Evolutionary conservation across 2,797 vertebrate genomes (phyloP), one percentile per base, ranked within the genome.

Genomic region (Macrochelys suwanniensis): DNA sequence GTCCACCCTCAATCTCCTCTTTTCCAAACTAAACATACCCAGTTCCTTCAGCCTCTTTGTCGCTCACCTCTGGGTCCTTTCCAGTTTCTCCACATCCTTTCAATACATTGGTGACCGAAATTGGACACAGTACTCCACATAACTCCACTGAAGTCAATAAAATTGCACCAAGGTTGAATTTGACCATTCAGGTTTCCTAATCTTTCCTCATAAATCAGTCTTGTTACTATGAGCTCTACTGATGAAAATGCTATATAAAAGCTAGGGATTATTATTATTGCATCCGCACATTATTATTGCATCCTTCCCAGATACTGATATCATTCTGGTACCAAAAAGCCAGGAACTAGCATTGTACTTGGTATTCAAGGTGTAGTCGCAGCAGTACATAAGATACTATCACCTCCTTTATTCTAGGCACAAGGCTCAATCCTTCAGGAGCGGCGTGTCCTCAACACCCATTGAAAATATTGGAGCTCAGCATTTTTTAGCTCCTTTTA

Each of bases 131-230:
- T 71, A 19, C 9, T 68, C 68, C 65, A 56, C 87, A 81, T 89
- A 94, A 93, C 71, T 42, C 47, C 92, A 88, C 91, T 90, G 85
- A 57, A 91, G 23, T 76, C 25, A 51, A 65, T 81, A 92, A 96
- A 94, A 21, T 74, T 89, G 88, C 33, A 92, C 84, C 54, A 94
- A 93, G 92, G 90, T 50, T 91, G 84, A 76, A 87, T 95, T 93
- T 94, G 85, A 92, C 80, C 92, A 80, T 91, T 94, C 95, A 68
- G 10, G 23, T 88, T 94, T 96, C 93, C 90, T 91, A 92, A 95
- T 88, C 45, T 86, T 95, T 9, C 71, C 71, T 94, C 57, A 25
- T 89, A 10, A 77, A 47, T 80, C 78, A 94, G 4, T 56, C 78
- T 86, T 42, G 45, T 53, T 85, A 49, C 79, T 82, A 86, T 85